Percentiles rank a stretch among this genome's conserved stretches.
Evolutionary conservation across 2,888 invertebrate genomes (phyloP).

Genomic region (Entomobrya multifasciata): DNA sequence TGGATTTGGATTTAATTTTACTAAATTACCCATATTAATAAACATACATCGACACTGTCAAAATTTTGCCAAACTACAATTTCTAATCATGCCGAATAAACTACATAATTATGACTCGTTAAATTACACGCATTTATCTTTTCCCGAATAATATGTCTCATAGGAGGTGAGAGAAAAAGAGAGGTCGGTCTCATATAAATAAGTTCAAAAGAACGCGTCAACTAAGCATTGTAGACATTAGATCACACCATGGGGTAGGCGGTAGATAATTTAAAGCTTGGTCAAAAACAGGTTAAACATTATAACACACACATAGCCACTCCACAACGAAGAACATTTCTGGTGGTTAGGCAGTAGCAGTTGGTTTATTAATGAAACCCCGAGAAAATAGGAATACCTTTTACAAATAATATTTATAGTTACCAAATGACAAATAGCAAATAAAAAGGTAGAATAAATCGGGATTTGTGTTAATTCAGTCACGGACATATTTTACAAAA

Average conservation of each 20-base stretch:
- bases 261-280: constrained; percentile 48
- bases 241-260: constrained; percentile 69
- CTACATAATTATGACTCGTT: constrained; percentile 12
- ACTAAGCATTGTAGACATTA: constrained; percentile 36
- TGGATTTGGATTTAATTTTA: too few species aligned
- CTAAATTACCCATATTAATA: too few species aligned
- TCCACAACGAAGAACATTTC: background rate
- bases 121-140: constrained; percentile 60
- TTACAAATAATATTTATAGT: background rate
- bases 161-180: constrained; percentile 50
- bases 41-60: background rate
- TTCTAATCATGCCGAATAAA: constrained; percentile 17
- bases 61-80: background rate
- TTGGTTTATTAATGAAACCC: background rate
- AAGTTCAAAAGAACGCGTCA: constrained; percentile 33
- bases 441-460: constrained; percentile 41
- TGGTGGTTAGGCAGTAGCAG: constrained; percentile 41
- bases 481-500: background rate
- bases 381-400: constrained; percentile 12
- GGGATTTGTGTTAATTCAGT: background rate
- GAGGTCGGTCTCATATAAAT: background rate
- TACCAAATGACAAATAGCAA: constrained; percentile 39
- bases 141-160: constrained; percentile 59
- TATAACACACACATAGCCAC: constrained; percentile 17
- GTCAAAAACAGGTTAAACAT: constrained; percentile 70